Base-by-base conservation (phyloP, 2,113 vertebrate species). In the Pelecanus crispus region DNA sequence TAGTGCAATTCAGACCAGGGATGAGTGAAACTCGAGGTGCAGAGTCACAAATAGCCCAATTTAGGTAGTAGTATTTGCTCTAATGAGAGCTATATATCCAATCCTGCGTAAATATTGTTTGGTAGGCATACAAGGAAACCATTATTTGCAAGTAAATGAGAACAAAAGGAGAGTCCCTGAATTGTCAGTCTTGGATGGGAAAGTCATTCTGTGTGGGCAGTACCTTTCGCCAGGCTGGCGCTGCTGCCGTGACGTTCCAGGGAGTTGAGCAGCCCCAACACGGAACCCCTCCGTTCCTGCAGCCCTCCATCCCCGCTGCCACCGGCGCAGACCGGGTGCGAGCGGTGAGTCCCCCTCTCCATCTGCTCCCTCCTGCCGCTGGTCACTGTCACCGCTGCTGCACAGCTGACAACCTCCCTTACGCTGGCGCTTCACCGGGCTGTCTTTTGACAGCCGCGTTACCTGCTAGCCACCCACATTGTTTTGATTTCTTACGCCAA, bases 21-120 rank as follows among this genome's bases (percentile, higher is more conserved):
- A 97, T 98, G 97, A 98, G 97, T 97, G 98, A 98, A 97, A 97
- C 91, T 75, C 87, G 79, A 97, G 97, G 94, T 96, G 84, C 89
- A 68, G 88, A 97, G 95, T 92, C 97, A 97, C 97, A 97, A 96
- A 97, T 96, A 95, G 96, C 95, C 96, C 98, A 97, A 97, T 97
- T 97, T 98, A 95, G 93, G 92, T 97, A 97, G 97, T 97, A 96
- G 92, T 93, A 21, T 97, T 96, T 95, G 79, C 95, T 95, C 86
- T 97, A 96, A 97, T 96, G 96, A 95, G 95, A 96, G 94, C 95
- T 81, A 93, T 98, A 84, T 96, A 97, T 98, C 93, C 93, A 96
- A 58, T 72, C 83, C 96, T 97, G 95, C 31, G 29, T 97, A 97
- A 97, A 98, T 94, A 95, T 91, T 84, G 92, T 97, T 97, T 85